Conservation (phyloP, 2,888 invertebrate genomes). For the Bellardia pandia region DNA sequence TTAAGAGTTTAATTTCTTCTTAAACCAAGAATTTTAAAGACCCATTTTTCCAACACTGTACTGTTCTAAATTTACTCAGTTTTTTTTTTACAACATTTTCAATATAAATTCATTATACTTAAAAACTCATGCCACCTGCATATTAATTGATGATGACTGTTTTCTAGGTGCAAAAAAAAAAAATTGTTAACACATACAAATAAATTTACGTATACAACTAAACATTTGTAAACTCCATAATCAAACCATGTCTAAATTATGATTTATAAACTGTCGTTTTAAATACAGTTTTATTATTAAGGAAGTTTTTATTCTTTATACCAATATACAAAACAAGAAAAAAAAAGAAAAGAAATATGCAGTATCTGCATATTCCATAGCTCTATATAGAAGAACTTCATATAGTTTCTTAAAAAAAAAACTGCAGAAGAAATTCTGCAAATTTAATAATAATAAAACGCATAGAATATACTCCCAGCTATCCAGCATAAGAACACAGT, state of each 20-base stretch:
- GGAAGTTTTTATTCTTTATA: slow-evolving; percentile 42
- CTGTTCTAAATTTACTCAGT: neutral
- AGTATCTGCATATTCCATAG: neutral
- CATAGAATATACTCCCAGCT: neutral
- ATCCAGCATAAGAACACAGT: slow-evolving; percentile 6
- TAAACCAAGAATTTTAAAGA: too few species aligned
- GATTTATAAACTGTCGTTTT: slow-evolving; percentile 71
- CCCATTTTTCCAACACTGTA: neutral
- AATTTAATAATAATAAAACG: slow-evolving; percentile 59
- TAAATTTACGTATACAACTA: neutral
- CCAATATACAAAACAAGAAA: neutral
- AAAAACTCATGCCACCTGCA: slow-evolving; percentile 53
- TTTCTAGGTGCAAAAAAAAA: slow-evolving; percentile 40
- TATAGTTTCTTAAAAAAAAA: slow-evolving; percentile 14
- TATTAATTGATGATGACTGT: slow-evolving; percentile 66
- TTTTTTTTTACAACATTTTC: neutral
- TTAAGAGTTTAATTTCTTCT: too few species aligned
- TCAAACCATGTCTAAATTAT: slow-evolving; percentile 68
- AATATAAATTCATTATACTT: slow-evolving; percentile 34
- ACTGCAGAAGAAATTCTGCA: slow-evolving; percentile 19
- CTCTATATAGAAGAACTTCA: slow-evolving; percentile 12
- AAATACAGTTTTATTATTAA: slow-evolving; percentile 63
- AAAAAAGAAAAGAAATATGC: neutral
- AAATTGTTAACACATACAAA: slow-evolving; percentile 7
- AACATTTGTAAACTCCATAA: slow-evolving; percentile 41